Evolutionary conservation across 2,113 vertebrate species (phyloP), one percentile per base, ranked within the genome.

Genomic region (Dolichotis patagonum): DNA sequence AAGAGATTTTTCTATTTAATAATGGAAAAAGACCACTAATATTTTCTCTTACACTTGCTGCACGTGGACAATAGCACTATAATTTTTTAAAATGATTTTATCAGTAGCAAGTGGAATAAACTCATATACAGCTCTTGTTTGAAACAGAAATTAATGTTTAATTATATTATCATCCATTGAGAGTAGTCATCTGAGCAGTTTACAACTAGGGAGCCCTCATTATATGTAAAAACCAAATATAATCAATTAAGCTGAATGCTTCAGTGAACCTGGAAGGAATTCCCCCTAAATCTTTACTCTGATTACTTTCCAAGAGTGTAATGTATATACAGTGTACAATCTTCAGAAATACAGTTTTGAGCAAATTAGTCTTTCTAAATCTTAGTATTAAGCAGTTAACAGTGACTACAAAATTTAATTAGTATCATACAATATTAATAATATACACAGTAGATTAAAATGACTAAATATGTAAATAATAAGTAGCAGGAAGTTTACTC

Each of bases 191-290:
- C 69, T 95, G 87, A 96, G 65, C 82, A 95, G 93, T 91, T 94
- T 82, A 92, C 49, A 96, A 65, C 60, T 30, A 65, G 43, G 78
- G 88, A 77, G 52, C n/a, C 26, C 78, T 96, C 78, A 89, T 95
- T 97, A 56, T 93, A 62, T 94, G 11, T 88, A 93, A 97, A 94
- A 93, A 32, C 67, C 26, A 67, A 94, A 78, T 86, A 32, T 95
- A 97, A 95, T 98, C 95, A 97, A 82, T 97, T 94, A 94, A 94
- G 60, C 75, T 96, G 95, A 95, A 94, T 97, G 95, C 82, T 97
- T 96, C 90, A 87, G 30, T 90, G 88, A 90, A 94, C 77, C 85
- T 82, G 90, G 91, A 95, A 95, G 41, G 91, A 88, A 94, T 96
- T 22, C 17, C 78, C 56, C 63, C 87, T 88, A 87, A 94, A 95